A percentile compares a stretch with the other conserved stretches of the same genome.
These are phyloP conservation scores for Alaudala cheleensis DNA, from an alignment of 2,113 vertebrate species.

Conservation along the genomic window DNA sequence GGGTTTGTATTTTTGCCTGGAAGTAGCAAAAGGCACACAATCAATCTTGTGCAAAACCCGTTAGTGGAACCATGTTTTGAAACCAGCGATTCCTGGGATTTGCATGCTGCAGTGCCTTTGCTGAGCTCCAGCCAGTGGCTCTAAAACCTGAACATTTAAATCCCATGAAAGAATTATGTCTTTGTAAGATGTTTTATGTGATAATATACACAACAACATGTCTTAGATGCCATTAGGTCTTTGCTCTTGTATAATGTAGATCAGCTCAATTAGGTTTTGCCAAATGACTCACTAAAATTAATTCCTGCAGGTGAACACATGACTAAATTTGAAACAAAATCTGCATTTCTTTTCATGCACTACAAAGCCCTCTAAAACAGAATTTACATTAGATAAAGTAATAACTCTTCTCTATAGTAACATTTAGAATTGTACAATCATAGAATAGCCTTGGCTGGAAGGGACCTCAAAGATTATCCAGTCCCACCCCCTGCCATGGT, in stretches of 20 bases:
- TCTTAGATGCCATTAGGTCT: not conserved
- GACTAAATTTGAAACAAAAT: not conserved
- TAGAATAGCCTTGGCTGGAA: not conserved
- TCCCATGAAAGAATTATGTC: not conserved
- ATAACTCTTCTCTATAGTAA: not conserved
- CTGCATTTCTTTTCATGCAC: not conserved
- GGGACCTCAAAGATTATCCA: accelerated
- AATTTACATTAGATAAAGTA: not conserved
- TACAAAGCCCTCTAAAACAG: not conserved
- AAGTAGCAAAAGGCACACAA: not conserved
- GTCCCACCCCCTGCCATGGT: not conserved
- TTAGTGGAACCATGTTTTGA: not conserved
- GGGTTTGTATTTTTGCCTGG: not conserved
- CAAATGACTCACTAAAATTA: slow-evolving; percentile 2
- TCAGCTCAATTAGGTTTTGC: slow-evolving; percentile 21
- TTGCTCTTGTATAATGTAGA: not conserved
- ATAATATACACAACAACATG: not conserved
- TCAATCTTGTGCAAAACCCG: not conserved
- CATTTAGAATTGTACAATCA: not conserved
- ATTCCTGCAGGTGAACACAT: not conserved
- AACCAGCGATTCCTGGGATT: not conserved
- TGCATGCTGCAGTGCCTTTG: not conserved
- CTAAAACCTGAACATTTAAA: not conserved
- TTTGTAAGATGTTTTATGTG: not conserved
- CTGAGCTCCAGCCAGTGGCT: not conserved